A percentile compares a stretch with the other conserved stretches of the same genome.
Conservation (phyloP, 2,888 invertebrate genomes). For the Drosophila dives region DNA sequence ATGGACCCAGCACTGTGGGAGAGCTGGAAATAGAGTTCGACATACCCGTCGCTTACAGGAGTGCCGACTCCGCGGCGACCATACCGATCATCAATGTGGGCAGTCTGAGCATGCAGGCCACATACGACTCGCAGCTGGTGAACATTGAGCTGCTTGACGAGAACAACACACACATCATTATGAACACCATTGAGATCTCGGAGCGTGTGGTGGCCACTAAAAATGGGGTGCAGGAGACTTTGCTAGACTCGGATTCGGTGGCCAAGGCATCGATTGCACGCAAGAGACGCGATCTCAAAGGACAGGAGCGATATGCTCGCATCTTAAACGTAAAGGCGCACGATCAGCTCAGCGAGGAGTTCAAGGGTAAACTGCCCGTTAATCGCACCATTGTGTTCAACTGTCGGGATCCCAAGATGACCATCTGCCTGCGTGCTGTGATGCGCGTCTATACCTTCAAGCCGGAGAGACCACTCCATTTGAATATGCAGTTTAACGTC, state of each 20-base stretch:
- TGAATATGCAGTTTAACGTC: constrained; percentile 81
- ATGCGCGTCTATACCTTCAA: constrained; percentile 82
- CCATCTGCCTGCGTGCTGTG: constrained; percentile 82
- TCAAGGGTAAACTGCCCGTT: constrained; percentile 81
- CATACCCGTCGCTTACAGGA: constrained; percentile 83
- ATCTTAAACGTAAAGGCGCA: constrained; percentile 79
- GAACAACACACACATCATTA: constrained; percentile 80
- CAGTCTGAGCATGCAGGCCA: constrained; percentile 82
- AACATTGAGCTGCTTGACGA: constrained; percentile 80
- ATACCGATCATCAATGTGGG: constrained; percentile 82
- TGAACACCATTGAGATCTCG: constrained; percentile 58
- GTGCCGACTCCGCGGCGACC: constrained; percentile 72
- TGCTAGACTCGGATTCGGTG: constrained; percentile 62
- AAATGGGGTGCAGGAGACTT: constrained; percentile 53
- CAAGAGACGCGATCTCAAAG: constrained; percentile 73
- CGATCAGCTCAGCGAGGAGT: constrained; percentile 80
- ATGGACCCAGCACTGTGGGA: constrained; percentile 84
- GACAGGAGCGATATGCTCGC: constrained; percentile 80
- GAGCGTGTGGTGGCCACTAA: constrained; percentile 40
- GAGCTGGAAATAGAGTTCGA: constrained; percentile 79
- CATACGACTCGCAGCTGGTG: constrained; percentile 80
- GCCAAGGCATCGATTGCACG: constrained; percentile 70
- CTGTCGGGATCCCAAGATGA: constrained; percentile 82
- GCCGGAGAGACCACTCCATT: constrained; percentile 78
- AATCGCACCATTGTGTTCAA: constrained; percentile 85